Conservation (phyloP, 2,113 vertebrate species). For the Platycercus adscitus region DNA sequence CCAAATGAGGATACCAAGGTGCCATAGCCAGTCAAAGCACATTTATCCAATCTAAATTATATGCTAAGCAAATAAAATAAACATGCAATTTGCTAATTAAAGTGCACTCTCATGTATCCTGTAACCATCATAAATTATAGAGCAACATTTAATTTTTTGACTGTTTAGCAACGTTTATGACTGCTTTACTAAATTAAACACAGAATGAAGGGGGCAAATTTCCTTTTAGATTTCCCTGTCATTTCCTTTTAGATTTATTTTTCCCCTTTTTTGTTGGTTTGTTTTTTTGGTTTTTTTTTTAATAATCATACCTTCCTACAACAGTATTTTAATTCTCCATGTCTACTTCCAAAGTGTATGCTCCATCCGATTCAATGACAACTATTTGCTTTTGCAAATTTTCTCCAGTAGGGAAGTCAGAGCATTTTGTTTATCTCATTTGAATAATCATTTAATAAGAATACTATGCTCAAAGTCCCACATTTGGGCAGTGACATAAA, state of each 20-base stretch:
- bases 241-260: conserved; percentile 8
- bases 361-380: not conserved
- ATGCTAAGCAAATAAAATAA: conserved; percentile 79
- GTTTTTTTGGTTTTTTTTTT: not conserved
- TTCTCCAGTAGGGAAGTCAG: not conserved
- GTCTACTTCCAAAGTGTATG: not conserved
- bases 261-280: not conserved
- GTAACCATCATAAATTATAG: conserved; percentile 77
- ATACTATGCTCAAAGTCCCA: not conserved
- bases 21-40: conserved; percentile 68
- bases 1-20: conserved; percentile 68
- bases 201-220: conserved; percentile 39
- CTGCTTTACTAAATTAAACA: conserved; percentile 70
- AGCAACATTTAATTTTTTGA: conserved; percentile 78
- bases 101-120: conserved; percentile 71
- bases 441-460: not conserved
- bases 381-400: conserved; percentile 19
- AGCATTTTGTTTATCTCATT: not conserved
- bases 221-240: not conserved
- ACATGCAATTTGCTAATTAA: conserved; percentile 80
- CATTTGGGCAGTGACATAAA: not conserved
- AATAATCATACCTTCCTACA: not conserved
- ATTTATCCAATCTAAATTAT: conserved; percentile 76
- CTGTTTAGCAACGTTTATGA: conserved; percentile 71
- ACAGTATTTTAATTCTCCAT: not conserved